Percentiles rank a stretch among this genome's conserved stretches.
These are phyloP conservation scores for Lithobates pipiens DNA, from an alignment of 2,797 vertebrate genomes.

Conservation along the genomic window DNA sequence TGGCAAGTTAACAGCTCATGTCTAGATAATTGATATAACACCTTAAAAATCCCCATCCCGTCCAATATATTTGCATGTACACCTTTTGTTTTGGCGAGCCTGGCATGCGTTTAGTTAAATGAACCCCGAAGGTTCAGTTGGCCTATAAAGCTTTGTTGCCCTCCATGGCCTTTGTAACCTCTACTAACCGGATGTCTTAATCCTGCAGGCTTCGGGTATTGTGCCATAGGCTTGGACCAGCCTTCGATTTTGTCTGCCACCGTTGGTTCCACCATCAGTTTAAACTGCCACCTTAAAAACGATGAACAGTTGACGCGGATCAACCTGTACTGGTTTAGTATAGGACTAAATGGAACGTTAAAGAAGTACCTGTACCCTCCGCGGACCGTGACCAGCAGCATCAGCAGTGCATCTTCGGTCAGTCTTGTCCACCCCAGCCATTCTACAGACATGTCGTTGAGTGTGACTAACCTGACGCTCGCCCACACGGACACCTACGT, in stretches of 20 bases:
- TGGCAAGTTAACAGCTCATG: too few relatives aligned
- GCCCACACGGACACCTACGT: constrained; percentile 6
- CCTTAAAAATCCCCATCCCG: too few relatives aligned
- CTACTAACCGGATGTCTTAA: not conserved
- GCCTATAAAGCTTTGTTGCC: too few relatives aligned
- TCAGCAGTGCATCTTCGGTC: not conserved
- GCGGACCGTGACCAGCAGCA: not conserved
- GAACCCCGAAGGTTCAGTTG: too few relatives aligned
- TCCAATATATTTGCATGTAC: too few relatives aligned
- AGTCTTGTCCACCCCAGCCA: not conserved
- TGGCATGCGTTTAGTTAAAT: too few relatives aligned
- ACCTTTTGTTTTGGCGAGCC: too few relatives aligned
- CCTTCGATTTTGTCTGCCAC: not conserved
- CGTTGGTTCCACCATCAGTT: constrained; percentile 4
- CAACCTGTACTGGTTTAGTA: constrained; percentile 14
- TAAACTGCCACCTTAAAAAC: not conserved
- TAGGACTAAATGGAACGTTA: not conserved
- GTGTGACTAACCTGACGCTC: not conserved
- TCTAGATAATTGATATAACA: too few relatives aligned
- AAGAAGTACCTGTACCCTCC: not conserved
- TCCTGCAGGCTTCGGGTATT: not conserved
- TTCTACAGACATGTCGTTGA: not conserved
- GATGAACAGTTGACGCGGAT: not conserved
- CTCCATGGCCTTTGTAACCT: too few relatives aligned
- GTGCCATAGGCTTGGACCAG: not conserved